Percentiles rank a stretch among this genome's conserved stretches.
These are phyloP conservation scores for Poecilia picta DNA, from an alignment of 2,797 vertebrate genomes.

Conservation along the genomic window DNA sequence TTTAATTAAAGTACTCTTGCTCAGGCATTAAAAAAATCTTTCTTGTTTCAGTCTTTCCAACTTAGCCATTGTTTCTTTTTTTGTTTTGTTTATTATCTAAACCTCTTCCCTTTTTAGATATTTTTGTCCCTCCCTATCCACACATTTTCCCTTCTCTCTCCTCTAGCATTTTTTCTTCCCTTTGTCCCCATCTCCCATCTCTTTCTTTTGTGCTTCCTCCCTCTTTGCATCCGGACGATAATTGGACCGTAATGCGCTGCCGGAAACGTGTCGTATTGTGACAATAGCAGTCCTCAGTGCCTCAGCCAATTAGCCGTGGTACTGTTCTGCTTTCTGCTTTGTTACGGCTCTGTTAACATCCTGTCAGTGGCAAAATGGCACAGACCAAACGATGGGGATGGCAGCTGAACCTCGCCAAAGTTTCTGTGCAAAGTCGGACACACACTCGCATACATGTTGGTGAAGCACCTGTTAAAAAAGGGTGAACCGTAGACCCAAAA, in stretches of 20 bases:
- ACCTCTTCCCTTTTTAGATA: background rate
- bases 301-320: slow-evolving; percentile 69
- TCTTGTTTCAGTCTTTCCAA: background rate
- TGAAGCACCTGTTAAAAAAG: slow-evolving; percentile 20
- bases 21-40: slow-evolving; percentile 20
- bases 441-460: slow-evolving; percentile 19
- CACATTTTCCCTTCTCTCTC: slow-evolving; percentile 12
- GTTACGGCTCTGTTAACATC: slow-evolving; percentile 67
- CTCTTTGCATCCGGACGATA: slow-evolving; percentile 51
- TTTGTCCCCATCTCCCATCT: slow-evolving; percentile 13
- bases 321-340: slow-evolving; percentile 61
- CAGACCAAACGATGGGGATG: slow-evolving; percentile 38
- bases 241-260: slow-evolving; percentile 63
- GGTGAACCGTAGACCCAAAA: slow-evolving; percentile 23
- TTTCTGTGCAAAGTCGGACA: slow-evolving; percentile 21
- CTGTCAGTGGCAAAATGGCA: slow-evolving; percentile 59
- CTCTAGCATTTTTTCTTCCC: slow-evolving; percentile 2
- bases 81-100: background rate
- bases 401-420: slow-evolving; percentile 55
- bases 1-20: slow-evolving; percentile 23
- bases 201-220: slow-evolving; percentile 21
- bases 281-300: slow-evolving; percentile 51
- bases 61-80: slow-evolving; percentile 6
- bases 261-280: slow-evolving; percentile 61
- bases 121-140: background rate